A percentile compares a stretch with the other conserved stretches of the same genome.
Conservation (phyloP, 2,888 invertebrate species). For the Nomada fucata region DNA sequence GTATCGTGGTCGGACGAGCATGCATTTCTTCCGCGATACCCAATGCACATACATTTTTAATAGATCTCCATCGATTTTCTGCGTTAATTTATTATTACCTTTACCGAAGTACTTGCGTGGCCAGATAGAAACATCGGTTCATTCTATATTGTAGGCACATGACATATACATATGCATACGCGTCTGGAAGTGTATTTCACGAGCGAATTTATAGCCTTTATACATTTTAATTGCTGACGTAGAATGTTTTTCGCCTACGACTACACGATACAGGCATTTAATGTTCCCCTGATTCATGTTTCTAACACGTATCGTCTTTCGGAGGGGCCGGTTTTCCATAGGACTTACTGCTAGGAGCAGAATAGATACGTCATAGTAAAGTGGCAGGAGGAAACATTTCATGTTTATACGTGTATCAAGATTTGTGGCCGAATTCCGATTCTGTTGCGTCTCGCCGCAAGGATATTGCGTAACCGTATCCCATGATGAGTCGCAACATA, state of each 20-base stretch:
- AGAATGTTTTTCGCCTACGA: too few species aligned
- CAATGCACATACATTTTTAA: neutral
- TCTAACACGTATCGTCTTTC: neutral
- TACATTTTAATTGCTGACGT: too few species aligned
- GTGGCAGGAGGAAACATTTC: slow-evolving; percentile 3
- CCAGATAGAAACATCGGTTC: neutral
- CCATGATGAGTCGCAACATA: slow-evolving; percentile 39
- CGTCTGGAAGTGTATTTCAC: neutral
- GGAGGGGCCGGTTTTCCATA: neutral
- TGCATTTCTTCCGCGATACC: neutral
- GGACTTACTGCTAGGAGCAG: slow-evolving; percentile 7
- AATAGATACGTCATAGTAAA: slow-evolving; percentile 42
- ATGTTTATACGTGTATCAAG: slow-evolving; percentile 11
- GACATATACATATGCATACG: too few species aligned
- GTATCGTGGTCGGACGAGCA: slow-evolving; percentile 7
- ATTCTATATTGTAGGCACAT: too few species aligned
- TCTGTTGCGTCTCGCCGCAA: slow-evolving; percentile 35
- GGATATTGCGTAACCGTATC: slow-evolving; percentile 53
- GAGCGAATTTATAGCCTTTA: neutral
- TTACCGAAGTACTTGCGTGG: slow-evolving; percentile 10
- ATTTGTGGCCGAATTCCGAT: slow-evolving; percentile 35
- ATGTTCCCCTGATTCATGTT: neutral
- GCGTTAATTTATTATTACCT: slow-evolving; percentile 26
- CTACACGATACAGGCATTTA: neutral
- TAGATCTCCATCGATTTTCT: slow-evolving; percentile 5